A percentile compares a stretch with the other conserved stretches of the same genome.
These are phyloP conservation scores for Molorchus minor DNA, from an alignment of 2,888 invertebrate species.

Conservation along the genomic window DNA sequence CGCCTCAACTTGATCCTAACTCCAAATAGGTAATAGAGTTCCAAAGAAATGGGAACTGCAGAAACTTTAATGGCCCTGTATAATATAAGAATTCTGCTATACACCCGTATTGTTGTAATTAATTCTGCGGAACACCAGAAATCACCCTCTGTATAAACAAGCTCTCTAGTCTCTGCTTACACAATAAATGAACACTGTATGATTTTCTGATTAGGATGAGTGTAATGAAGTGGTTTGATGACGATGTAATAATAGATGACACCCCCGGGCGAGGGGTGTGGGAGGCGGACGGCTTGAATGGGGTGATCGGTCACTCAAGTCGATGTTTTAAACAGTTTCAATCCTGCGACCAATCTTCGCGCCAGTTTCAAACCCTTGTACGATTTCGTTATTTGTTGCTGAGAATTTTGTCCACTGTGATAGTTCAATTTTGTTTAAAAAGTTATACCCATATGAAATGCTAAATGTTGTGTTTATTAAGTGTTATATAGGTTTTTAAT, in stretches of 20 bases:
- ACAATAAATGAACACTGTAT: constrained; percentile 9
- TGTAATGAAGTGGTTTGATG: constrained; percentile 42
- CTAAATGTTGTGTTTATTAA: too few relatives aligned
- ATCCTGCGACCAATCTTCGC: constrained; percentile 50
- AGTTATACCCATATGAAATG: too few relatives aligned
- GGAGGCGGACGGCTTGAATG: constrained; percentile 44
- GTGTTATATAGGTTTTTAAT: too few relatives aligned
- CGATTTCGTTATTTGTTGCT: constrained; percentile 34
- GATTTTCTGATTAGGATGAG: constrained; percentile 33
- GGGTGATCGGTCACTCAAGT: constrained; percentile 57
- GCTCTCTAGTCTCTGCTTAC: not conserved
- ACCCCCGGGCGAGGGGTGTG: constrained; percentile 50
- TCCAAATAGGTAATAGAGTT: too few relatives aligned
- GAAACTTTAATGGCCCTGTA: too few relatives aligned
- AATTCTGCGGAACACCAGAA: constrained; percentile 5
- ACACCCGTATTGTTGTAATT: too few relatives aligned
- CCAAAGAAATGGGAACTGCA: too few relatives aligned
- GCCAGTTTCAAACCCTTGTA: constrained; percentile 41
- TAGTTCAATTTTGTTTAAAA: too few relatives aligned
- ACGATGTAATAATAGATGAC: constrained; percentile 55
- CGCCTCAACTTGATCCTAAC: too few relatives aligned
- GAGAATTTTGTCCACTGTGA: too few relatives aligned
- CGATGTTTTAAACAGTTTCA: constrained; percentile 56
- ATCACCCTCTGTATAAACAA: constrained; percentile 6
- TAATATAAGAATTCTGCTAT: too few relatives aligned